A percentile compares a stretch with the other conserved stretches of the same genome.
Evolutionary conservation across 2,888 invertebrate genomes (phyloP).

Genomic region (Pimpla rufipes): DNA sequence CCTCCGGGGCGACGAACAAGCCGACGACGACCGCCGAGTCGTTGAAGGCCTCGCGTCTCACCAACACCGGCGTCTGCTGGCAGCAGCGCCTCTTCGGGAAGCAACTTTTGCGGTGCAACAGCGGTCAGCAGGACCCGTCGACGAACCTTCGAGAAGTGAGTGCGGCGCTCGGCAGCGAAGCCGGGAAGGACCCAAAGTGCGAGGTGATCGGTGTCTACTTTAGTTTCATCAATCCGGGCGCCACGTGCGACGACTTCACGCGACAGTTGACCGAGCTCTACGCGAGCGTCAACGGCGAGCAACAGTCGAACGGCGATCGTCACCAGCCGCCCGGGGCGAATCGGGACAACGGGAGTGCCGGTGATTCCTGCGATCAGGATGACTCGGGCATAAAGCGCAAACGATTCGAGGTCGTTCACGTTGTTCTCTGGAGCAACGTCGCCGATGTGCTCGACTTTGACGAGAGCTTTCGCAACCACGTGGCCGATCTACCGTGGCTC

Average conservation of each 20-base stretch:
- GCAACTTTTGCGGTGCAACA: constrained; percentile 79
- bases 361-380: constrained; percentile 50
- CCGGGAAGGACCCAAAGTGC: constrained; percentile 71
- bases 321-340: constrained; percentile 14
- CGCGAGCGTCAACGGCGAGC: constrained; percentile 77
- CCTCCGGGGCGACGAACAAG: constrained; percentile 61
- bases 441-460: constrained; percentile 89
- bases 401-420: constrained; percentile 89
- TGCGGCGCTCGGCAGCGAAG: constrained; percentile 74
- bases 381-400: constrained; percentile 83
- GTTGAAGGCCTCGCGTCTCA: constrained; percentile 41
- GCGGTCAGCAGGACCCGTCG: constrained; percentile 68
- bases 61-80: constrained; percentile 73
- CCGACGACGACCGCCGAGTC: constrained; percentile 29
- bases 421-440: constrained; percentile 90
- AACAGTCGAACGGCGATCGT: constrained; percentile 63
- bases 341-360: constrained; percentile 58
- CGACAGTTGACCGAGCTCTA: constrained; percentile 88
- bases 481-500: constrained; percentile 90
- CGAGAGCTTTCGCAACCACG: constrained; percentile 88
- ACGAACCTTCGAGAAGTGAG: constrained; percentile 67
- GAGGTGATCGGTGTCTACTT: constrained; percentile 89
- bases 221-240: constrained; percentile 90
- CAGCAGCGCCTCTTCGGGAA: constrained; percentile 83
- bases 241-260: constrained; percentile 90